phyloP scores from a whole-genome alignment of 2,797 vertebrate species.

The Danio choprae region DNA sequence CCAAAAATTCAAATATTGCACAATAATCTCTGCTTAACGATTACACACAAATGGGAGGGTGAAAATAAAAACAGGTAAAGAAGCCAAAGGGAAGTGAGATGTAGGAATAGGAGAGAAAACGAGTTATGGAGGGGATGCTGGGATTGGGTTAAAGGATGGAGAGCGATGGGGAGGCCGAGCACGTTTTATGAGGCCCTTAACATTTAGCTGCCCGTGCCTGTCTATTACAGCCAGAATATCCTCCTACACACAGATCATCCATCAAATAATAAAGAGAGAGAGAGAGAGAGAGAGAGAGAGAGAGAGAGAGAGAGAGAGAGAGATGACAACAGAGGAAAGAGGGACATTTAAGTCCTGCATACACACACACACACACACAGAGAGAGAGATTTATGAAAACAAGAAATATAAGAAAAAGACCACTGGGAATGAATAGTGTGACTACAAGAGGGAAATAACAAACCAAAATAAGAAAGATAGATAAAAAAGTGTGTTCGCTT shows the following conservation, averaged over 20 bases:
- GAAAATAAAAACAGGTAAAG: constrained; percentile 57
- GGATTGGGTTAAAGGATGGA: constrained; percentile 68
- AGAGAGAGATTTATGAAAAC: constrained; percentile 1
- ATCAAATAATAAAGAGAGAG: constrained; percentile 68
- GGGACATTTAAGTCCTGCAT: constrained; percentile 1
- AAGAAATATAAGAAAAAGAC: not conserved
- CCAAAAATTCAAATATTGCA: too few species aligned
- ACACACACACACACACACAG: too few species aligned
- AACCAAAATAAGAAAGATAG: not conserved
- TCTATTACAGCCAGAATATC: constrained; percentile 81
- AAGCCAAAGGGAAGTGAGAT: constrained; percentile 38
- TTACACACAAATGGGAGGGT: not conserved
- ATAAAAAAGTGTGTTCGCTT: not conserved
- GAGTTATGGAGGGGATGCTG: constrained; percentile 45
- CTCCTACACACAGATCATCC: constrained; percentile 79
- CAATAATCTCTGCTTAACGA: too few species aligned
- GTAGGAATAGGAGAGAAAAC: constrained; percentile 53
- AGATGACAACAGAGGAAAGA: constrained; percentile 36
- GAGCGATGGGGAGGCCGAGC: constrained; percentile 71
- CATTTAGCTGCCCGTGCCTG: constrained; percentile 83
- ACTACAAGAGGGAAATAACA: not conserved
- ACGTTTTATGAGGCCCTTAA: constrained; percentile 86
- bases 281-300: constrained; percentile 10
- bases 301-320: too few species aligned
- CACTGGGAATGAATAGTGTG: not conserved